Evolutionary conservation across 2,113 vertebrate genomes (phyloP), one percentile per base, ranked within the genome.

Genomic region (Erinaceus europaeus): DNA sequence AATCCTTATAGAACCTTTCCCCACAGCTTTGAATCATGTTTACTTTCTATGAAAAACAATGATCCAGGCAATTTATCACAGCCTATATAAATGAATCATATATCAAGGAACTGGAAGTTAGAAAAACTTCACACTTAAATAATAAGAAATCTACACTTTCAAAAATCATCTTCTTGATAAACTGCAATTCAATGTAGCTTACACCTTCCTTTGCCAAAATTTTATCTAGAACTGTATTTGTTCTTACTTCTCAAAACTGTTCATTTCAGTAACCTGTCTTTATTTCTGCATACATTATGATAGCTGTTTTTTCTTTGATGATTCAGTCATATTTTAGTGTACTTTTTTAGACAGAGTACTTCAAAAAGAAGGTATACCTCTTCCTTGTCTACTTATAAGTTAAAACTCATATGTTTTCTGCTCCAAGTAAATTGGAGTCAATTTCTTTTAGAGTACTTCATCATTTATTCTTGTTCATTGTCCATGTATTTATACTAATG

Each of bases 121-220:
- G 55, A 87, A 91, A n/a, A 5, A 68, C 55, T 84, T 92, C 32
- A 88, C 73, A 84, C 77, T 73, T 80, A 74, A 90, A 86, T 69
- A 85, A 42, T 59, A n/a, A 77, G 89, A 78, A 11, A 32, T 65
- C 38, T 76, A 53, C 44, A n/a, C n/a, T n/a, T n/a, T n/a, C n/a
- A n/a, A n/a, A n/a, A n/a, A n/a, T n/a, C n/a, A n/a, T n/a, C n/a
- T n/a, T n/a, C n/a, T n/a, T n/a, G n/a, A n/a, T n/a, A n/a, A n/a
- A n/a, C n/a, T n/a, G n/a, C n/a, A n/a, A n/a, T n/a, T n/a, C n/a
- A n/a, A n/a, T n/a, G n/a, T n/a, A n/a, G n/a, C n/a, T n/a, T n/a
- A n/a, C n/a, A n/a, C n/a, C 23, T 67, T 78, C 48, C 2, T 21
- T 85, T 88, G 68, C 38, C 8, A 38, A 48, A 32, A 78, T 73